A percentile compares a stretch with the other conserved stretches of the same genome.
phyloP scores from a whole-genome alignment of 2,797 vertebrate species.

The Tragelaphus eurycerus region DNA sequence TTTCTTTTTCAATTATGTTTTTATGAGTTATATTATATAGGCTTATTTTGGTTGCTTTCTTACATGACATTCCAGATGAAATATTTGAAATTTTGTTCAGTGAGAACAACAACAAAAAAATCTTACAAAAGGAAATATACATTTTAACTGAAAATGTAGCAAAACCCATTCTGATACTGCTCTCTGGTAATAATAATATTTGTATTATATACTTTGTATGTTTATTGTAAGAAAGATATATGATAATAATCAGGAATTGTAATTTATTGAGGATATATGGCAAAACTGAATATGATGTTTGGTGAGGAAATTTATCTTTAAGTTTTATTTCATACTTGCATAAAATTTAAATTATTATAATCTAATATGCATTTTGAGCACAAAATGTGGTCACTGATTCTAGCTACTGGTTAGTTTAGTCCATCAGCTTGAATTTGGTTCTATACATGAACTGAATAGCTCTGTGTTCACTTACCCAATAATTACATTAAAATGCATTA shows the following conservation, averaged over 20 bases:
- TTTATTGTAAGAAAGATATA: neutral
- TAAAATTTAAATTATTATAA: slow-evolving; percentile 1
- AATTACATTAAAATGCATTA: slow-evolving; percentile 62
- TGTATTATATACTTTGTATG: neutral
- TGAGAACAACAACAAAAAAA: neutral
- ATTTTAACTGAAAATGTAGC: neutral
- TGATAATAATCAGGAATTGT: neutral
- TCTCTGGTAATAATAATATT: neutral
- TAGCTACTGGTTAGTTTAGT: neutral
- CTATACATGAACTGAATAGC: neutral
- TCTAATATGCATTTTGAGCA: neutral
- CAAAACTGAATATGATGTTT: neutral
- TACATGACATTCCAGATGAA: neutral
- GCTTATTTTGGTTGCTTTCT: neutral
- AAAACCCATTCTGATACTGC: neutral
- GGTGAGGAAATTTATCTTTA: neutral
- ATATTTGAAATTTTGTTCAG: neutral
- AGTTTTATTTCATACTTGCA: neutral
- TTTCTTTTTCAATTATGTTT: neutral
- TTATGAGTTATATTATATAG: neutral
- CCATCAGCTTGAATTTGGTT: slow-evolving; percentile 13
- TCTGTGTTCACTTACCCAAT: slow-evolving; percentile 37
- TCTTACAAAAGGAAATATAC: neutral
- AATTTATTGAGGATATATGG: neutral
- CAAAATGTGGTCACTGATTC: neutral